Base-by-base conservation (phyloP, 2,797 vertebrate species). In the Myripristis murdjan region DNA sequence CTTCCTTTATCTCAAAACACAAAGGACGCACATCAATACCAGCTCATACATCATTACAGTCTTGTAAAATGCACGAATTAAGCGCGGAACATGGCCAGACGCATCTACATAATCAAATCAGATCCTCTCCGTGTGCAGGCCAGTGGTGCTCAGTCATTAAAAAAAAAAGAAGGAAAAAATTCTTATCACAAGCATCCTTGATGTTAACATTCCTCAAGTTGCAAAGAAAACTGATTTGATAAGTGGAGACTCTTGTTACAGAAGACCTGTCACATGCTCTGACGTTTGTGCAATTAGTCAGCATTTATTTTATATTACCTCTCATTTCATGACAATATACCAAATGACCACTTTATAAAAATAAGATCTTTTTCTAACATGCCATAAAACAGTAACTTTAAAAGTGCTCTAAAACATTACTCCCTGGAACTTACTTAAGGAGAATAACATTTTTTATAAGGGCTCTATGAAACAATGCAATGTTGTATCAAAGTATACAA, bases 181-280 rank as follows among this genome's bases (percentile, higher is more conserved):
- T 33, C 33, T 48, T 52, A 54, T 67, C 8, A 28, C 2, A 49
- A 23, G 6, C n/a, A 56, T 57, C 16, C 56, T 73, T 64, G 24
- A 69, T 24, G 60, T 37, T 65, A n/a, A 23, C 26, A 64, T 46
- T 79, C 26, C 39, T 62, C 20, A 52, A 60, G 65, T 24, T 11
- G 6, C 39, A 39, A 39, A n/a, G 44, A 15, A 63, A 78, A 79
- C 15, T 64, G 47, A 39, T 72, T 56, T 75, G 26, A 23, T 37
- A 71, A 78, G 60, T 72, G 39, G 53, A 51, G 2, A 11, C 55
- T 53, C 63, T 78, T 62, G 52, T 73, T 68, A 43, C 41, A 74
- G 48, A 59, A 54, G 55, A 49, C 12, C 58, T 6, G 8, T 41
- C 2, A 24, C 28, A 70, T 15, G n/a, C 22, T 48, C 46, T 51